Base-by-base conservation (phyloP, 2,113 vertebrate genomes). In the Phaethornis superciliosus region DNA sequence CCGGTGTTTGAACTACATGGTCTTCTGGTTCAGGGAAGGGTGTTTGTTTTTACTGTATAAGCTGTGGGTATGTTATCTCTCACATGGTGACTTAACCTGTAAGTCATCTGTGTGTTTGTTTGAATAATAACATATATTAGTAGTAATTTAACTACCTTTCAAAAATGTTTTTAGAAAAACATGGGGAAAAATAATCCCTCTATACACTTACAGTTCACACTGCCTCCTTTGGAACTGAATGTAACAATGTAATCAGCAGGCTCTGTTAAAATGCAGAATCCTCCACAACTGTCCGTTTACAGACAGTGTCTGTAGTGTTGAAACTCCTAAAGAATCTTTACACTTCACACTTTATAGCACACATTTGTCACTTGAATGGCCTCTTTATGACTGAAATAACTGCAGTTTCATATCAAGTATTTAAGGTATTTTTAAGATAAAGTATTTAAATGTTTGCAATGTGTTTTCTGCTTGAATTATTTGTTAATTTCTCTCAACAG, bases 401-500 rank as follows among this genome's bases (percentile, higher is more conserved):
- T 62, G 67, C 35, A 32, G 27, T 32, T 88, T 86, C 62, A 13
- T 21, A 40, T 33, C 6, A 79, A 46, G 21, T 51, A 51, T 75
- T 52, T 12, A 44, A 59, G 18, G 18, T 70, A 30, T 59, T 78
- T 80, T 54, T 54, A 77, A 65, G 59, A 47, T 79, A 0, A 77
- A 76, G 35, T 75, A 60, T 72, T 75, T 51, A 82, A 55, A 6
- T 64, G 21, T n/a, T 64, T 20, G 80, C 60, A 83, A 90, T 78
- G 74, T 95, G 42, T 4, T 89, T 96, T 78, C 93, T 85, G 35
- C 76, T 96, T 96, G 47, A 97, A 91, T 95, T 95, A 40, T 84
- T 87, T 96, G 69, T 95, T 93, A 83, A 67, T 97, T 98, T 97
- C 67, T 97, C 86, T 95, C 72, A 94, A 92, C 96, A 99, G 99